These are phyloP conservation scores for Cordilura impudica DNA, from an alignment of 2,888 invertebrate genomes.

Conservation along the genomic window DNA sequence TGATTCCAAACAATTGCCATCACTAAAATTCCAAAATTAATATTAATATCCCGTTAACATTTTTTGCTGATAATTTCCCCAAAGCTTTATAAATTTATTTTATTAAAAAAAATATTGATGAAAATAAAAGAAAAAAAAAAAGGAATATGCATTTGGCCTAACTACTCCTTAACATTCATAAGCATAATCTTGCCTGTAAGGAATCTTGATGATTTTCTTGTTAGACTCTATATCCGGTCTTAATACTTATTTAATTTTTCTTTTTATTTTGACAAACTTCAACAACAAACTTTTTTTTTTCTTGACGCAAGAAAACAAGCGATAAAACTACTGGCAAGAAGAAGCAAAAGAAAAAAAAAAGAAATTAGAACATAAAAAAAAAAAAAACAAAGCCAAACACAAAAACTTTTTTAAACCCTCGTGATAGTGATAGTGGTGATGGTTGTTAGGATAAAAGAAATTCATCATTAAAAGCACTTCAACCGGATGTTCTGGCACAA, in stretches of 20 bases:
- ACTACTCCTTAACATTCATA: constrained; percentile 50
- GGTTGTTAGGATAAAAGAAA: constrained; percentile 45
- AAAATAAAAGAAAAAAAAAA: constrained; percentile 5
- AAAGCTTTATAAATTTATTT: constrained; percentile 38
- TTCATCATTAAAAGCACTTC: constrained; percentile 69
- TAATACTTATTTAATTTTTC: constrained; percentile 37
- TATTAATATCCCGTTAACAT: not conserved
- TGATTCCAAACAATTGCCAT: too few species aligned
- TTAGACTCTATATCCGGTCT: constrained; percentile 39
- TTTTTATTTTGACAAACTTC: not conserved
- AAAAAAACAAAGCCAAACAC: constrained; percentile 12
- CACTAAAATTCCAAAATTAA: too few species aligned
- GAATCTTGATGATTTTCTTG: constrained; percentile 5
- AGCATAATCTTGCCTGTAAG: constrained; percentile 52
- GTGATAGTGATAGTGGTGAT: constrained; percentile 9
- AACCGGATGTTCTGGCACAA: constrained; percentile 69
- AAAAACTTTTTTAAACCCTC: constrained; percentile 39
- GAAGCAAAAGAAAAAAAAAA: not conserved
- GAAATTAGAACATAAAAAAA: not conserved
- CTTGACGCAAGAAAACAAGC: not conserved
- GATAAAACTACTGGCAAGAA: constrained; percentile 15
- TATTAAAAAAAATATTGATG: constrained; percentile 52
- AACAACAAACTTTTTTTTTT: constrained; percentile 15
- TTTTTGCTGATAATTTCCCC: not conserved
- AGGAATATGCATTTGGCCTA: constrained; percentile 24